Evolutionary conservation across 2,113 vertebrate species (phyloP), one percentile per base, ranked within the genome.

Genomic region (Puma concolor): DNA sequence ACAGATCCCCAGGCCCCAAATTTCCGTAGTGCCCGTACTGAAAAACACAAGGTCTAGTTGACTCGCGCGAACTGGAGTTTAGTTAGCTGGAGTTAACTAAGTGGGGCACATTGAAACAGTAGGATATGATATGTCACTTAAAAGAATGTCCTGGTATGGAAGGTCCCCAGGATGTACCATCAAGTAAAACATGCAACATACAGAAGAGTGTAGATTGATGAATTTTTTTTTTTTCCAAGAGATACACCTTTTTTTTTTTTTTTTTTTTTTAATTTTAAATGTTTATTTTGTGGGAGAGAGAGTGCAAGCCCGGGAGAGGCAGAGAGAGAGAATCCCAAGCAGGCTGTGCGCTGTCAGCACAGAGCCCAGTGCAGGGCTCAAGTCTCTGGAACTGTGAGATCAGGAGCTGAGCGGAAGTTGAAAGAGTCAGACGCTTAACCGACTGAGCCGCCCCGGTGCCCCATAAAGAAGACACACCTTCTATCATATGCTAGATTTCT

Each of bases 101-200:
- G 23, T 0, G 41, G 17, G 29, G 23, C 29, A 7, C 23, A 1
- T 11, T 9, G 6, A 27, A 31, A 29, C 7, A 7, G 31, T 31
- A 15, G 19, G n/a, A 38, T 5, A 4, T 14, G 23, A 7, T 12
- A 10, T 2, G 12, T 76, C 79, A 2, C 5, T 41, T 13, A 44
- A 60, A 92, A 44, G 52, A 44, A 19, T 15, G 36, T 60, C 13
- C n/a, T 82, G 7, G 3, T 25, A 10, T 15, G 12, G 52, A 76
- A 89, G 52, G 5, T 14, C 11, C 36, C 29, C 52, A 89, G 2
- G 36, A 13, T 14, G 6, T 25, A 57, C 14, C 6, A 44, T 23
- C 69, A 60, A 21, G 38, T 12, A 17, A 14, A 76, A 63, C 41
- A 16, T 60, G 17, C 54, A 23, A 31, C 0, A 1, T 41, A 9